Conservation (phyloP, 2,797 vertebrate species). For the Myotis myotis region DNA sequence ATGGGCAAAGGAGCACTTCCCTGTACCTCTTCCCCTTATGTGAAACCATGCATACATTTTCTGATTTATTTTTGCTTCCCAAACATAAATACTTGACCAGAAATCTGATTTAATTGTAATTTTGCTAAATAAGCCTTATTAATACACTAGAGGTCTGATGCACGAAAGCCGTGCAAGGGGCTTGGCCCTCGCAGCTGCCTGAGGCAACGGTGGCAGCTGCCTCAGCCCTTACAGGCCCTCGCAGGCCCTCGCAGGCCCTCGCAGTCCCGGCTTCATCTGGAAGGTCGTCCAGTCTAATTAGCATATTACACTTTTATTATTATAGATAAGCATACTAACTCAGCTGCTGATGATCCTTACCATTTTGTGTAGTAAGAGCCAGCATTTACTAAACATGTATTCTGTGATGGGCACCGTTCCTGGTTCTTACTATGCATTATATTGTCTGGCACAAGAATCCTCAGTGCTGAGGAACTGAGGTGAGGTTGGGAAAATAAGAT, state of each 20-base stretch:
- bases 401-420: not conserved
- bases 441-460: not conserved
- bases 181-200: no score
- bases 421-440: not conserved
- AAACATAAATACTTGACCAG: conserved; percentile 17
- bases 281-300: no score
- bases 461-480: not conserved
- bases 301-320: no score
- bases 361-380: not conserved
- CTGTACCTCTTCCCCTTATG: not conserved
- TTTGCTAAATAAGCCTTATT: not conserved
- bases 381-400: not conserved
- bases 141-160: not conserved
- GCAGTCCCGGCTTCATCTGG: no score
- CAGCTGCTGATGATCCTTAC: not conserved
- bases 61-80: not conserved
- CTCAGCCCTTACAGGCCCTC: no score
- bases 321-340: not conserved
- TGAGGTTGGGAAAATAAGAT: not conserved
- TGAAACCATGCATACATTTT: not conserved
- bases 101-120: not conserved
- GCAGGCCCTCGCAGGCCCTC: no score
- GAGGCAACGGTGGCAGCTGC: no score
- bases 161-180: no score
- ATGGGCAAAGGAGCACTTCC: not conserved